Evolutionary conservation across 2,113 vertebrate species (phyloP).

Genomic region (Peromyscus maniculatus): DNA sequence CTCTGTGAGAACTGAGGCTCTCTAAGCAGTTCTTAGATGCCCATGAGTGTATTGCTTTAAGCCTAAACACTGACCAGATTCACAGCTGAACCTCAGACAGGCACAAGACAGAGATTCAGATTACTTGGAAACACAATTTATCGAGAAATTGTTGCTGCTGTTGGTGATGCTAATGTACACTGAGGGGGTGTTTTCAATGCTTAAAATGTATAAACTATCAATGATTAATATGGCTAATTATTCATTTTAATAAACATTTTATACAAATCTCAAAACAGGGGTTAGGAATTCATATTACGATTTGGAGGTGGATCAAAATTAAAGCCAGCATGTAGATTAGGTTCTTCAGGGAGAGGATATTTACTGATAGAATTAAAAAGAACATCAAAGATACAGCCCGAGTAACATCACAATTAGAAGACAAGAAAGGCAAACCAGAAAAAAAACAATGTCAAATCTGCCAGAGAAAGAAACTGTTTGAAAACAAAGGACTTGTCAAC

Average conservation of each 20-base stretch:
- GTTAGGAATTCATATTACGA: background rate
- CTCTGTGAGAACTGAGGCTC: background rate
- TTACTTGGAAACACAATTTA: conserved; percentile 8
- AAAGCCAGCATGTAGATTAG: background rate
- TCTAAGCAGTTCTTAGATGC: background rate
- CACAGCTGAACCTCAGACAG: background rate
- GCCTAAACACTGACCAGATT: background rate
- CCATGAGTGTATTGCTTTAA: background rate
- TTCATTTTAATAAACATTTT: background rate
- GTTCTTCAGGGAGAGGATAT: background rate
- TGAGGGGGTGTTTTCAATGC: too few relatives aligned
- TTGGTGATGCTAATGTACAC: background rate
- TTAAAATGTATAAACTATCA: background rate
- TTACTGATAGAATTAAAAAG: background rate
- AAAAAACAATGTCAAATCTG: conserved; percentile 29
- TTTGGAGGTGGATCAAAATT: background rate
- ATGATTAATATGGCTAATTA: background rate
- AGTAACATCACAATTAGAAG: background rate
- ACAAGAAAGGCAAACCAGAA: conserved; percentile 15
- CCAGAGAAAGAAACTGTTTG: conserved; percentile 42
- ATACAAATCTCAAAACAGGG: background rate
- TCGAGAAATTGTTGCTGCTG: background rate
- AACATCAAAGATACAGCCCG: background rate
- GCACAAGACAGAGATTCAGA: background rate
- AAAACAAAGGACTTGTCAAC: conserved; percentile 44